Conservation (phyloP, 2,113 vertebrate species). For the Channa maculata region DNA sequence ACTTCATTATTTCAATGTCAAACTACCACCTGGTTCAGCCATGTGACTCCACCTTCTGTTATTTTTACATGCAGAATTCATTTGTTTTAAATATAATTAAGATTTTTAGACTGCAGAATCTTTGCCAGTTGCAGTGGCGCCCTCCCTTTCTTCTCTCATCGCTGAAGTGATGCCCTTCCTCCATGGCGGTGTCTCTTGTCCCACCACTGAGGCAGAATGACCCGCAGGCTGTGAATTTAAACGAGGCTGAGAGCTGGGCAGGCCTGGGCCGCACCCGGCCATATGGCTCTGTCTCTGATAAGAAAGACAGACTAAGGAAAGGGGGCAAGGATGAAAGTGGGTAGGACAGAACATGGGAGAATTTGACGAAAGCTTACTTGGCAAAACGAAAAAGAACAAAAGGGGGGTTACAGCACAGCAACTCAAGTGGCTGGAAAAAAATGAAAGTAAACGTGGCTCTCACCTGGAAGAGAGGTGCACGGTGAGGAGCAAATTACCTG, state of each 20-base stretch:
- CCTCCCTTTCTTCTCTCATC: slow-evolving; percentile 35
- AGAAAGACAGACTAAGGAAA: slow-evolving; percentile 12
- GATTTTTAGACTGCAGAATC: slow-evolving; percentile 22
- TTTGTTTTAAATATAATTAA: slow-evolving; percentile 36
- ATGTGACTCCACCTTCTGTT: slow-evolving; percentile 54
- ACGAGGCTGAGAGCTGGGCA: slow-evolving; percentile 73
- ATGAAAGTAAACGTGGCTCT: slow-evolving; percentile 14
- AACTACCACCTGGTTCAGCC: slow-evolving; percentile 58
- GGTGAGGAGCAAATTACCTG: slow-evolving; percentile 60
- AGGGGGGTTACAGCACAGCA: slow-evolving; percentile 3
- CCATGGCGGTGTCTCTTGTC: slow-evolving; percentile 39
- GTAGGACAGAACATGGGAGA: slow-evolving; percentile 29
- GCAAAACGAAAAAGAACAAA: slow-evolving; percentile 52
- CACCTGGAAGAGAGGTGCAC: slow-evolving; percentile 48
- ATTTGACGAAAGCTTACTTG: slow-evolving; percentile 54
- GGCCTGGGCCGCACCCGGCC: slow-evolving; percentile 68
- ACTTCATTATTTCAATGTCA: slow-evolving; percentile 64
- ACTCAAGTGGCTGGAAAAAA: slow-evolving; percentile 21
- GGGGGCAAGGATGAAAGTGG: slow-evolving; percentile 41
- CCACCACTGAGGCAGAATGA: slow-evolving; percentile 63
- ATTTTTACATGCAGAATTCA: slow-evolving; percentile 27
- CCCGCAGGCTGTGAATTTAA: slow-evolving; percentile 81
- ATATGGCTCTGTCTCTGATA: slow-evolving; percentile 73
- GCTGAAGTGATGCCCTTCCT: slow-evolving; percentile 41
- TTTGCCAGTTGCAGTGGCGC: background rate